Evolutionary conservation across 2,888 invertebrate genomes (phyloP), one percentile per base, ranked within the genome.

Genomic region (Lycaena phlaeas): DNA sequence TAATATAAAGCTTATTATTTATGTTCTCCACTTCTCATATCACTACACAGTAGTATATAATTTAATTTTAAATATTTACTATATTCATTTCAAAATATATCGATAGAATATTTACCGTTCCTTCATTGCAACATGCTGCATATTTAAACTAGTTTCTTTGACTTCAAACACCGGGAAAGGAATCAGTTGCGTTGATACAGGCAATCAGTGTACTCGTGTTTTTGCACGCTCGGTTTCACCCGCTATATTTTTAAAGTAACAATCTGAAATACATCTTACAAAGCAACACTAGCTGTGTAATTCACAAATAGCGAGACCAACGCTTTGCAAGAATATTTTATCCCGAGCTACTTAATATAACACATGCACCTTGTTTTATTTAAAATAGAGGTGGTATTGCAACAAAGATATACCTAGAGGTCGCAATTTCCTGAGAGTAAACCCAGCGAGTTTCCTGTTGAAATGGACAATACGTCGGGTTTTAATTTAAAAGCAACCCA

Each of bases 381-480:
- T 11, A 5, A n/a, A 12, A 37, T 45, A 45, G 37, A 25, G 40
- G 39, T 42, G 36, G 39, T 10, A 31, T 25, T 45, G 18, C 38
- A 22, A 14, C 27, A 29, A 4, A 11, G 27, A 40, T 38, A 15
- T 14, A 34, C 31, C 31, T 40, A 43, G 54, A 49, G 54, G 55
- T 62, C 61, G 68, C 68, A 69, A 70, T 70, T 70, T 70, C 70
- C 70, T 64, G 65, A 53, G 55, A 60, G 39, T 31, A 51, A 53
- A 47, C 57, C 48, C 52, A 50, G 51, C 53, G 56, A 57, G 53
- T 53, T 60, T 59, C 57, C 57, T 53, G 48, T 50, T 53, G 43
- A 41, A 51, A 48, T 47, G 56, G 57, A 68, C 64, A 65, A 65
- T 64, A 56, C 55, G 54, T 48, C 50, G 46, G 53, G 55, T 50